Conservation (phyloP, 2,113 vertebrate genomes). For the Hiodon tergisus region DNA sequence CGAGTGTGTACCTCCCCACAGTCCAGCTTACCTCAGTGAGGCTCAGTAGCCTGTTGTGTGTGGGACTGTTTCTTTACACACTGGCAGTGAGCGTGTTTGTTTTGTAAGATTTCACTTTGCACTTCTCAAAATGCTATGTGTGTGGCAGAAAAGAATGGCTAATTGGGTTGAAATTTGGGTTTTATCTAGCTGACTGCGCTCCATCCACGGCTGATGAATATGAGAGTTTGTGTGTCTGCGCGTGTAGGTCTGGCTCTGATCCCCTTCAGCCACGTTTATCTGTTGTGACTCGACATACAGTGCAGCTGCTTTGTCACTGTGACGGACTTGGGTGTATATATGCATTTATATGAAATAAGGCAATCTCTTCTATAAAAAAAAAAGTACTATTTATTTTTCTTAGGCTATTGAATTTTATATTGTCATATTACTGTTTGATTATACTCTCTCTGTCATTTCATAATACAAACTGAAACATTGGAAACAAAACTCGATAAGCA, state of each 20-base stretch:
- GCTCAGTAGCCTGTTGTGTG: background rate
- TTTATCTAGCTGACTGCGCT: conserved; percentile 10
- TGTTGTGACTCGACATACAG: background rate
- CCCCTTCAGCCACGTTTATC: background rate
- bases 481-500: conserved; percentile 10
- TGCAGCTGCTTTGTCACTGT: conserved; percentile 6
- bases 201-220: background rate
- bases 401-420: conserved; percentile 22
- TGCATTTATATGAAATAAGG: conserved; percentile 6
- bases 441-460: conserved; percentile 12
- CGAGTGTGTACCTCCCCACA: conserved; percentile 1
- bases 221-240: background rate
- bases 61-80: background rate
- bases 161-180: background rate
- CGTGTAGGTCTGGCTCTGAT: background rate
- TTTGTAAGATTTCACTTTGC: background rate
- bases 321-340: conserved; percentile 17
- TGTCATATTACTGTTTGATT: background rate
- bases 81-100: conserved; percentile 3
- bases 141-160: background rate
- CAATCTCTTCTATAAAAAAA: background rate
- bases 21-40: conserved; percentile 14
- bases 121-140: background rate
- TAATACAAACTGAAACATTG: conserved; percentile 11
- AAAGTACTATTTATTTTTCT: conserved; percentile 21